phyloP scores from a whole-genome alignment of 2,797 vertebrate species.

The Odontamblyopus rebecca region DNA sequence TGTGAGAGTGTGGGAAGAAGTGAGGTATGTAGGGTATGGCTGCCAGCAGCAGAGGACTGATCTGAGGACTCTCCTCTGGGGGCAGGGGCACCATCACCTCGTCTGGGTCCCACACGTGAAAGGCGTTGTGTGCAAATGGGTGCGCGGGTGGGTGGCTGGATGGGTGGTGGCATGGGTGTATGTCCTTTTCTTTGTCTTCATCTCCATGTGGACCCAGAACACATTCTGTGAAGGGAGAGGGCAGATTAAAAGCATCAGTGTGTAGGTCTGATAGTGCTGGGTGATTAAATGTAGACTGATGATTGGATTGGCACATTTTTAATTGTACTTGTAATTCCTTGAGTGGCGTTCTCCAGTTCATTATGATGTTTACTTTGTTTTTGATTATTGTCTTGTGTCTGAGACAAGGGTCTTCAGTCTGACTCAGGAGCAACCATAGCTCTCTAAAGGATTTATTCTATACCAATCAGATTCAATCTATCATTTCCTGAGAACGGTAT shows the following conservation, averaged over 20 bases:
- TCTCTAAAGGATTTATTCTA: neutral
- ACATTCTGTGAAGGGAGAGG: constrained; percentile 56
- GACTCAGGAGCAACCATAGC: neutral
- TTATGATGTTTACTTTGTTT: neutral
- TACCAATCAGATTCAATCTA: too few species aligned
- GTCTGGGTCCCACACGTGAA: constrained; percentile 80
- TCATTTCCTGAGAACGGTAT: neutral
- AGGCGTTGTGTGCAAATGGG: constrained; percentile 74
- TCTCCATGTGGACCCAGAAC: constrained; percentile 74
- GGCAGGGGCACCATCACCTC: constrained; percentile 73
- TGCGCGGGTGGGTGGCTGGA: constrained; percentile 45
- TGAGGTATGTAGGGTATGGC: constrained; percentile 77
- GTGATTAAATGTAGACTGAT: neutral
- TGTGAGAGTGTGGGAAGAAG: constrained; percentile 72
- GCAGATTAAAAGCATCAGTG: neutral
- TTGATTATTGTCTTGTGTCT: neutral
- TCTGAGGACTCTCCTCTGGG: constrained; percentile 50
- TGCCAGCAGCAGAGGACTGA: constrained; percentile 70
- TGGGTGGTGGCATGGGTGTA: constrained; percentile 20
- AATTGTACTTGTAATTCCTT: neutral
- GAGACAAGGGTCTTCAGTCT: neutral
- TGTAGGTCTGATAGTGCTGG: too few species aligned
- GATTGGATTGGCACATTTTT: constrained; percentile 2
- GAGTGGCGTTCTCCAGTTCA: neutral
- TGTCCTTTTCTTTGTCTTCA: constrained; percentile 61